Base-by-base conservation (phyloP, 2,888 invertebrate genomes). In the Uloborus plumipes region DNA sequence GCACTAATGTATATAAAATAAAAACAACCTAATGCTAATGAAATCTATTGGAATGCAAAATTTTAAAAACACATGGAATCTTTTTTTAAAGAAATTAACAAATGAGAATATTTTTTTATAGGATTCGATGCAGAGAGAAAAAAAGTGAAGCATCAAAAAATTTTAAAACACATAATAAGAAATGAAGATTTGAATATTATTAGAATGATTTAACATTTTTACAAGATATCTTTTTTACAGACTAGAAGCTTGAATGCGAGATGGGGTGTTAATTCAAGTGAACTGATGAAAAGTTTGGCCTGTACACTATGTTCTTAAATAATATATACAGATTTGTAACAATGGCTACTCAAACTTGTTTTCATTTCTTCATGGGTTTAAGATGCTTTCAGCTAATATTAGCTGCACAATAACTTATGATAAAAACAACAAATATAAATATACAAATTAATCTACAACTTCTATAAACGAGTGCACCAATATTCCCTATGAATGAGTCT, bases 201-300 rank as follows among this genome's bases (percentile, higher is more conserved):
- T 59, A 49, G 59, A 67, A 20, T 58, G 74, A 50, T 58, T 71
- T 50, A 51, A 67, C 31, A 69, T 67, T 67, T 74, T 80, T 69
- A 69, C 62, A 69, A 49, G 65, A 78, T 59, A 50, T 66, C 39
- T 66, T 78, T 64, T 71, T 64, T 71, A 78, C 15, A 83, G 83
- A 83, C 83, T 83, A 83, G 83, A 83, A 73, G 71, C 58, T 73
- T 72, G 62, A 69, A 83, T 83, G 83, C 83, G 77, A 77, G 83
- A 83, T 83, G 83, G 83, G 83, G 83, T 83, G 83, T 70, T 72
- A 81, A 72, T 72, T 79, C 75, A 65, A 66, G 65, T 82, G 81
- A 82, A 71, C 70, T 65, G 81, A 82, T 76, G 81, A 82, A 82
- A 82, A 66, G 71, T 76, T 82, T 76, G 76, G 76, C 76, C 81